phyloP scores from a whole-genome alignment of 2,888 invertebrate genomes.

The Xylota sylvarum region DNA sequence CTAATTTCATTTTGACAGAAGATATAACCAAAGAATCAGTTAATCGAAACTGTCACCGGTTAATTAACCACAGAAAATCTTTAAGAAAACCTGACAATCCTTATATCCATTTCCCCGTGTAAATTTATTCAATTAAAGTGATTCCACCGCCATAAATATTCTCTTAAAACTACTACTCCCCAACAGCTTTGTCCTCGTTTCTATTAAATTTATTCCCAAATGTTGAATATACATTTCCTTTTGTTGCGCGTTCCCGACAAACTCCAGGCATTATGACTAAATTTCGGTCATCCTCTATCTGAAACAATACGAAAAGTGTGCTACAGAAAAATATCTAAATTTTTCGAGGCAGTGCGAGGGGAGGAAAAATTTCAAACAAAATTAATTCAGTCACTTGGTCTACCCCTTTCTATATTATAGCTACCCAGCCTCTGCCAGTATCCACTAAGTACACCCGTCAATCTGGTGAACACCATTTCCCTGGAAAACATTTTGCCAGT shows the following conservation, averaged over 20 bases:
- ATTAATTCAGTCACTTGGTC: slow-evolving; percentile 70
- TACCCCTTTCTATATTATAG: slow-evolving; percentile 19
- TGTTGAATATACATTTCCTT: slow-evolving; percentile 14
- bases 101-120: neutral
- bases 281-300: slow-evolving; percentile 59
- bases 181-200: slow-evolving; percentile 22
- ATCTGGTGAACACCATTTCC: slow-evolving; percentile 67
- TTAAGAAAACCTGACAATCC: neutral
- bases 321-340: slow-evolving; percentile 46
- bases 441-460: slow-evolving; percentile 63
- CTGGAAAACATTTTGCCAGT: slow-evolving; percentile 53
- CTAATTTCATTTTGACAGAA: too few species aligned
- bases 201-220: slow-evolving; percentile 45
- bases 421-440: neutral
- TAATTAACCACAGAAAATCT: neutral
- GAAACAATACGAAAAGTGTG: slow-evolving; percentile 51
- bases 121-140: slow-evolving; percentile 3
- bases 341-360: neutral
- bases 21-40: too few species aligned
- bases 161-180: slow-evolving; percentile 1
- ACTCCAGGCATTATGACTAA: slow-evolving; percentile 54
- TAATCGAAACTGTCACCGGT: neutral
- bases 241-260: slow-evolving; percentile 17
- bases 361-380: slow-evolving; percentile 52
- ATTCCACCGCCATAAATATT: slow-evolving; percentile 13